A percentile compares a stretch with the other conserved stretches of the same genome.
Conservation (phyloP, 2,113 vertebrate species). For the Natator depressus region DNA sequence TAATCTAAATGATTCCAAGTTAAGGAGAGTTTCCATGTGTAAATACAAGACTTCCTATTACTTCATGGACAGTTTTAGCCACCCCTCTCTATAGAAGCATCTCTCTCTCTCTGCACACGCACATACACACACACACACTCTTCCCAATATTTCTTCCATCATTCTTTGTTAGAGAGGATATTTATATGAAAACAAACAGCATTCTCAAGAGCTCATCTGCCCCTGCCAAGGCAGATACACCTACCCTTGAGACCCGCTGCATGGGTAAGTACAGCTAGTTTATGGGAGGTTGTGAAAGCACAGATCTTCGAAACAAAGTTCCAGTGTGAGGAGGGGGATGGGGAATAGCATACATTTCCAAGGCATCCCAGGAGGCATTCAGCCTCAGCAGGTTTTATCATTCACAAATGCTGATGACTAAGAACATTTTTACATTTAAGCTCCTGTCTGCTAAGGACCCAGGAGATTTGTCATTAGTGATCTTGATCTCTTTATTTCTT, state of each 20-base stretch:
- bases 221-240: background rate
- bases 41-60: background rate
- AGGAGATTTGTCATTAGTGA: conserved; percentile 34
- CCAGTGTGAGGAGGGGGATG: background rate
- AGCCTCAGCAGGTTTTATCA: conserved; percentile 11
- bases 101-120: background rate
- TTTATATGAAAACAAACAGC: background rate
- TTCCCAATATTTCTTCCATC: background rate
- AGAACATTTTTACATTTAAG: background rate
- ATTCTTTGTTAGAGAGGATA: background rate
- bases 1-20: background rate
- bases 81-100: background rate
- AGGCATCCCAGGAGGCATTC: conserved; percentile 6
- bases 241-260: background rate
- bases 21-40: background rate
- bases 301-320: conserved; percentile 45
- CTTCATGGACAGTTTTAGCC: background rate
- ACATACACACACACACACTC: background rate
- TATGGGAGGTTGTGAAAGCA: background rate
- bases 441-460: conserved; percentile 16
- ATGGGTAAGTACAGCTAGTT: background rate
- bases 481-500: conserved; percentile 23
- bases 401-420: conserved; percentile 43
- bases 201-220: conserved; percentile 39
- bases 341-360: conserved; percentile 13